Base-by-base conservation (phyloP, 2,113 vertebrate species). In the Galbula dea region DNA sequence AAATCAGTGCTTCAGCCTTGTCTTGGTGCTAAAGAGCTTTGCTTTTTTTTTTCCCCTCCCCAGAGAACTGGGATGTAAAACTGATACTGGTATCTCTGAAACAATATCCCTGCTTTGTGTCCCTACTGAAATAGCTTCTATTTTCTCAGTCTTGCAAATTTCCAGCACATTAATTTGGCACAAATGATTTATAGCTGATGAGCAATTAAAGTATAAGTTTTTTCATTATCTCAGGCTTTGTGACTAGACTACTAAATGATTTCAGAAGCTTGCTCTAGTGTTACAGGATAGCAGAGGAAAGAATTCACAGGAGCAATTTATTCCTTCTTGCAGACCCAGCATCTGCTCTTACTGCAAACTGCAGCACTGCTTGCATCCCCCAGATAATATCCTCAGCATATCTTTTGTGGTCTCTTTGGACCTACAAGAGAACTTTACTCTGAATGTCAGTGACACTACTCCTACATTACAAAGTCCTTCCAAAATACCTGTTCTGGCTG, bases 161-260 rank as follows among this genome's bases (percentile, higher is more conserved):
- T 87, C 79, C 84, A 95, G 84, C 63, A 67, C 54, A 63, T 91
- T 88, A 67, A 85, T 92, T 94, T 89, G 67, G 79, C 72, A 89
- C 30, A 88, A 89, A 78, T 91, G 78, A 94, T 92, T 92, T 94
- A 83, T 71, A 89, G 82, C 43, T 94, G 87, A 89, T 94, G 67
- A 92, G 72, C 86, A 95, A 92, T 77, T 96, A 77, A 92, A 76
- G 59, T 71, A 39, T 68, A 16, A 39, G 86, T 93, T 84, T 89
- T 87, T 85, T 49, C 74, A 92, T 66, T 69, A 76, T 88, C 77
- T 87, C 84, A 30, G 67, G 51, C 75, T 91, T 87, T 89, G 82
- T 95, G 82, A 76, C 59, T 83, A 74, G 89, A 84, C 65, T 89
- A 48, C 58, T 48, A 86, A 95, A 61, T 63, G 78, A 63, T 77